Evolutionary conservation across 2,888 invertebrate species (phyloP).

Genomic region (Trissolcus japonicus): DNA sequence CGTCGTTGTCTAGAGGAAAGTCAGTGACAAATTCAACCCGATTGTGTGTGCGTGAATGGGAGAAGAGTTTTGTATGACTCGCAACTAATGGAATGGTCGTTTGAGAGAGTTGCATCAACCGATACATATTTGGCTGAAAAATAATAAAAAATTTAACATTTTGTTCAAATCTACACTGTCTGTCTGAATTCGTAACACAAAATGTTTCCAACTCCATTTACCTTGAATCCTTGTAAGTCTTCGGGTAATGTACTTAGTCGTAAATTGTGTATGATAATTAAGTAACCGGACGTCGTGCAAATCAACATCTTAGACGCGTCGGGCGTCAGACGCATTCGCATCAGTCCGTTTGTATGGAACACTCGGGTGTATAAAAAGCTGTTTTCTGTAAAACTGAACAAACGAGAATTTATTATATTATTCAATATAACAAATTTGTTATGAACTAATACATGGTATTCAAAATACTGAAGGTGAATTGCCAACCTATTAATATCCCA

Average conservation of each 20-base stretch:
- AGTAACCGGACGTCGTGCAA: conserved; percentile 92
- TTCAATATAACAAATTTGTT: not conserved
- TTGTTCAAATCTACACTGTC: not conserved
- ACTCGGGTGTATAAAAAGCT: conserved; percentile 87
- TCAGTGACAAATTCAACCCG: conserved; percentile 93
- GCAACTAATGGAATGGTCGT: conserved; percentile 89
- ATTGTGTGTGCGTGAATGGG: conserved; percentile 84
- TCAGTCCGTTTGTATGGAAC: conserved; percentile 89
- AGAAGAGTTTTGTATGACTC: conserved; percentile 89
- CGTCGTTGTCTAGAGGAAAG: conserved; percentile 90
- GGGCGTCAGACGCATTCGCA: conserved; percentile 91
- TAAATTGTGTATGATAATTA: conserved; percentile 92
- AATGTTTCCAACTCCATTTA: conserved; percentile 66
- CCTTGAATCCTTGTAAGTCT: conserved; percentile 91
- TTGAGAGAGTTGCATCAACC: conserved; percentile 91
- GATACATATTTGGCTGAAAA: conserved; percentile 88
- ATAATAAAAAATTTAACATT: not conserved
- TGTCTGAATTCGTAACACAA: not conserved
- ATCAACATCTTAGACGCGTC: conserved; percentile 92
- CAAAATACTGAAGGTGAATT: not conserved
- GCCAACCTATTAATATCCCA: conserved; percentile 93
- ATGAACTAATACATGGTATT: not conserved
- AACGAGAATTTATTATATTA: conserved; percentile 2
- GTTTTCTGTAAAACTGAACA: conserved; percentile 81
- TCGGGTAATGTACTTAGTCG: conserved; percentile 86